Base-by-base conservation (phyloP, 2,888 invertebrate species). In the Myopa testacea region DNA sequence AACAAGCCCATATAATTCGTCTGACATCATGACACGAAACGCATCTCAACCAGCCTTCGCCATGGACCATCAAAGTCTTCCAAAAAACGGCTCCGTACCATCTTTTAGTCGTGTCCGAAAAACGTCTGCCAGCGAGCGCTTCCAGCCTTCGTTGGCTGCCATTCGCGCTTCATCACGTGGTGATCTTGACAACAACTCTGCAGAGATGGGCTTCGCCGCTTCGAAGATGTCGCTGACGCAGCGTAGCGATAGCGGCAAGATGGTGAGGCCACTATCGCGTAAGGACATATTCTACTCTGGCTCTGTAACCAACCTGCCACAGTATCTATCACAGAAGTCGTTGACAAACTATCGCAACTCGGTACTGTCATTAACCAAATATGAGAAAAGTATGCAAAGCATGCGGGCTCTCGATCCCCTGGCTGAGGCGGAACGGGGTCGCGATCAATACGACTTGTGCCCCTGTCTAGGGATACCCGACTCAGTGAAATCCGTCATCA, bases 271-370 rank as follows among this genome's bases (percentile, higher is more conserved):
- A 4, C 90, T 98, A 90, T 97, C 97, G 8, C 92, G 98, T 75
- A 97, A 98, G 87, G 99, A 99, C 90, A 98, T 98, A 86, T 98
- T 99, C 91, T 98, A 98, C 90, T 97, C 97, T 4, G 98, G 99
- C 50, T 98, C 98, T 69, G 95, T 99, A 38, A 92, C 95, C 80
- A 96, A 98, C 90, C 92, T 99, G 84, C 96, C 96, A 0, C 97
- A 98, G 89, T 98, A 94, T 90, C 95, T 96, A 88, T 96, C 96
- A 79, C 97, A 97, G 88, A 96, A 96, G 86, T 96, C 97, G 3
- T 91, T 98, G 76, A 94, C 95, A 76, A 95, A 95, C 82, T 98
- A 98, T 88, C 92, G 98, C 76, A 96, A 97, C 86, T 97, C 97
- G 78, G 95, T 98, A 65, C 92, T 97, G 62, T 96, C 97, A 77